Base-by-base conservation (phyloP, 2,888 invertebrate genomes). In the Tachina fera region DNA sequence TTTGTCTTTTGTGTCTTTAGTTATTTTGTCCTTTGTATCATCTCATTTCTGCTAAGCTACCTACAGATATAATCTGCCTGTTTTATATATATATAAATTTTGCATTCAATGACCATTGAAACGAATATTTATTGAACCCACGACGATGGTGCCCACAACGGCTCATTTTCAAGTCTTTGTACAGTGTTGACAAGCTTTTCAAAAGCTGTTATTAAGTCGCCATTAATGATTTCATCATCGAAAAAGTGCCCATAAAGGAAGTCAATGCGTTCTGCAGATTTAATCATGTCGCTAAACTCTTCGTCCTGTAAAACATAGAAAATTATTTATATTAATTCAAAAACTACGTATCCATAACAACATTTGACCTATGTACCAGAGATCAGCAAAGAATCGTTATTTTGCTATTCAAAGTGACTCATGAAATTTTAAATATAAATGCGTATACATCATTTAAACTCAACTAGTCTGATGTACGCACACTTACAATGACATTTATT, bases 131-230 rank as follows among this genome's bases (percentile, higher is more conserved):
- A 97, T 94, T 97, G 97, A 88, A 97, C 97, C 98, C 98, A 98
- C 9, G 96, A 96, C 53, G 97, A 96, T 45, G 99, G 99, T 53
- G 98, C 98, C 99, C 99, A 99, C 16, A 97, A 95, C 0, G 98
- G 97, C 91, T 98, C 98, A 0, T 96, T 96, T 93, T 99, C 98
- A 43, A 98, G 95, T 89, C 96, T 94, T 93, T 97, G 96, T 47
- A 97, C 96, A 61, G 96, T 95, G 89, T 95, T 95, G 78, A 97
- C 94, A 22, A 99, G 94, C 90, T 97, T 96, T 89, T 97, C 96
- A 89, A 98, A 96, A 22, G 98, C 97, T 82, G 95, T 94, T 0
- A 96, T 95, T 83, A 99, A 93, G 90, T 98, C 97, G 45, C 96
- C 97, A 91, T 99, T 99, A n/a, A 98, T 95, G 74, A 99, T 96